Conservation (phyloP, 2,888 invertebrate species). For the Gonocerus acuteangulatus region DNA sequence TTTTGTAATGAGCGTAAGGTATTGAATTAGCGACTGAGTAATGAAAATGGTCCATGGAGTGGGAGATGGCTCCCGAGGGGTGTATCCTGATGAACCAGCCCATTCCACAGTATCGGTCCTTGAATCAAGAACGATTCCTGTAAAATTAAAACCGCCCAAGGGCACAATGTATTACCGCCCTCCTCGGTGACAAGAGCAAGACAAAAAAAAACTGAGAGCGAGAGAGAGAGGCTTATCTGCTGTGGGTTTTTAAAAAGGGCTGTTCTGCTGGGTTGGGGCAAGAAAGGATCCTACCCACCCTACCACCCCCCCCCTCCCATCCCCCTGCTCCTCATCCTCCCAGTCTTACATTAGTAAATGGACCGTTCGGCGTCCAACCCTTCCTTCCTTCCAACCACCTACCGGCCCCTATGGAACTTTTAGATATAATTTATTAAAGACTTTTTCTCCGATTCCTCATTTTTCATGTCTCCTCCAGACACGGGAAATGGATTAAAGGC, state of each 20-base stretch:
- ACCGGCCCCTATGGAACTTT: constrained; percentile 28
- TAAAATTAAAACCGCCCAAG: constrained; percentile 38
- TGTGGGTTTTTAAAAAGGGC: constrained; percentile 33
- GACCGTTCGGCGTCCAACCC: constrained; percentile 24
- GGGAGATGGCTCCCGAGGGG: not conserved
- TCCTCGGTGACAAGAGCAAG: constrained; percentile 34
- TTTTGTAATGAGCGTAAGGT: no score
- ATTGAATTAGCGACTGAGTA: not conserved
- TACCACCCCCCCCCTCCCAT: constrained; percentile 24
- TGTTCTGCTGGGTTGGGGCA: constrained; percentile 27
- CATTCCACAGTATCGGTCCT: constrained; percentile 2
- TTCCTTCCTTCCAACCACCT: constrained; percentile 25
- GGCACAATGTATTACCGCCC: constrained; percentile 35
- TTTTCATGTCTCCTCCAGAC: constrained; percentile 17
- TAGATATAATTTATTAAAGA: constrained; percentile 30
- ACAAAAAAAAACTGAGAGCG: constrained; percentile 6
- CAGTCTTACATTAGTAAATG: constrained; percentile 34
- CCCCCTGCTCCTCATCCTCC: constrained; percentile 7
- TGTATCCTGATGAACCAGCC: not conserved
- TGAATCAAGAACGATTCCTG: constrained; percentile 35
- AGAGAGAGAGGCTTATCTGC: constrained; percentile 31
- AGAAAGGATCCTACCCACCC: constrained; percentile 2
- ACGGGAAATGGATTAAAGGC: constrained; percentile 1
- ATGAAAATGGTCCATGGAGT: not conserved
- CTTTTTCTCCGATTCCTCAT: constrained; percentile 26